Evolutionary conservation across 2,888 invertebrate species (phyloP).

Genomic region (Drosophila kambysellisi): DNA sequence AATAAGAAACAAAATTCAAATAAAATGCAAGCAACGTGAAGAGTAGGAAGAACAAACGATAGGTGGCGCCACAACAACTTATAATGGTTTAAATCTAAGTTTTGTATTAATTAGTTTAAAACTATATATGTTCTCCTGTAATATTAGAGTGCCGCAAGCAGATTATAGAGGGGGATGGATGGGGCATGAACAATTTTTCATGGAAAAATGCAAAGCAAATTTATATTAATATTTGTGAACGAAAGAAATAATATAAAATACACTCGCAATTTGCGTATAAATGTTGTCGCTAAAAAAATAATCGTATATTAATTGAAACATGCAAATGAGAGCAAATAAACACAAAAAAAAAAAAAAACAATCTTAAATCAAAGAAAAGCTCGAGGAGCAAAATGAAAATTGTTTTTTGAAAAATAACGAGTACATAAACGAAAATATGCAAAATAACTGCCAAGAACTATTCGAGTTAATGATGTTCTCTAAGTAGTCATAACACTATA

Average conservation of each 20-base stretch:
- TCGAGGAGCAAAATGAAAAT: conserved; percentile 21
- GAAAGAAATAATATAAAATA: conserved; percentile 71
- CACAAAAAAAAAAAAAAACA: neutral
- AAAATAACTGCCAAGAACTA: conserved; percentile 83
- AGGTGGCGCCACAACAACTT: conserved; percentile 36
- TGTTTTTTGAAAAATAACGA: conserved; percentile 36
- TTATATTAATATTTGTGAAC: conserved; percentile 36
- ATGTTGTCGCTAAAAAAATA: conserved; percentile 9
- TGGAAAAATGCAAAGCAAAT: conserved; percentile 31
- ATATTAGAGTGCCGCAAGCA: conserved; percentile 2
- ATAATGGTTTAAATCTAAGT: conserved; percentile 16
- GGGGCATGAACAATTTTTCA: conserved; percentile 1
- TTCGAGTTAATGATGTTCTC: conserved; percentile 80
- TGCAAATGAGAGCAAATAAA: conserved; percentile 36
- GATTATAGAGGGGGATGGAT: neutral
- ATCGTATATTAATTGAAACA: conserved; percentile 25
- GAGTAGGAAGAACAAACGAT: conserved; percentile 19
- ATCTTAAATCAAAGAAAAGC: conserved; percentile 26
- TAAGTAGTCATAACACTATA: conserved; percentile 62
- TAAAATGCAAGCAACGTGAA: conserved; percentile 13
- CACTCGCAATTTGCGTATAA: conserved; percentile 29
- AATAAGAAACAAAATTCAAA: neutral
- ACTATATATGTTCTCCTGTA: conserved; percentile 17
- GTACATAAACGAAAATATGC: conserved; percentile 62
- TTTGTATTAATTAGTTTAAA: conserved; percentile 27